These are phyloP conservation scores for Polydrusus pterygomalis DNA, from an alignment of 2,888 invertebrate genomes.

Conservation along the genomic window DNA sequence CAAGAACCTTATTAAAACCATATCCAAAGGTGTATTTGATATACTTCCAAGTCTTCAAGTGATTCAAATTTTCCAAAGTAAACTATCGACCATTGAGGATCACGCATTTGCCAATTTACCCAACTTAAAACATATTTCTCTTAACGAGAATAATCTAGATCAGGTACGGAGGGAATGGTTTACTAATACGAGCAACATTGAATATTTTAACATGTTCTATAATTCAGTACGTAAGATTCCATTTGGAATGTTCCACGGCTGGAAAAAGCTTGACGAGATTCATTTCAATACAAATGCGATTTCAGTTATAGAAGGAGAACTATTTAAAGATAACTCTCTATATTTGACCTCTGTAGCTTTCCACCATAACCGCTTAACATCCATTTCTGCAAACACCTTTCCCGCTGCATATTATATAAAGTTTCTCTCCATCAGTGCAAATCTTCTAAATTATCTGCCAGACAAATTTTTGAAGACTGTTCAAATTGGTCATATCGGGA, in stretches of 20 bases:
- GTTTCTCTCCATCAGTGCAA: background rate
- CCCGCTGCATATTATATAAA: background rate
- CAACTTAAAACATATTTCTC: background rate
- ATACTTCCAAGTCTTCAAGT: background rate
- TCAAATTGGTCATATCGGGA: background rate
- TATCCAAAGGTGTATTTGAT: background rate
- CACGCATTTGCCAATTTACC: conserved; percentile 25
- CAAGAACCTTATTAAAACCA: background rate
- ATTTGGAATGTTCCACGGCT: conserved; percentile 21
- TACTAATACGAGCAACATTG: conserved; percentile 22
- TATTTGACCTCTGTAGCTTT: background rate
- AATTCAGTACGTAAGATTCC: conserved; percentile 3
- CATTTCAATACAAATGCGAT: conserved; percentile 4
- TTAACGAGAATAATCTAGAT: background rate
- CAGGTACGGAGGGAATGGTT: conserved; percentile 2
- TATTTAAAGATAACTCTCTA: conserved; percentile 2
- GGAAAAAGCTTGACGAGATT: background rate
- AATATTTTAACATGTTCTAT: background rate
- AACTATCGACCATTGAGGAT: background rate
- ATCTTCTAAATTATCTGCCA: conserved; percentile 19
- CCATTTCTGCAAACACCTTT: conserved; percentile 5
- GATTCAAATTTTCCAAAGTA: background rate
- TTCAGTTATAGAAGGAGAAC: background rate
- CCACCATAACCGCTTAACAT: conserved; percentile 2
- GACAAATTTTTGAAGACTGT: background rate